Evolutionary conservation across 2,113 vertebrate genomes (phyloP).

Genomic region (Boleophthalmus pectinirostris): DNA sequence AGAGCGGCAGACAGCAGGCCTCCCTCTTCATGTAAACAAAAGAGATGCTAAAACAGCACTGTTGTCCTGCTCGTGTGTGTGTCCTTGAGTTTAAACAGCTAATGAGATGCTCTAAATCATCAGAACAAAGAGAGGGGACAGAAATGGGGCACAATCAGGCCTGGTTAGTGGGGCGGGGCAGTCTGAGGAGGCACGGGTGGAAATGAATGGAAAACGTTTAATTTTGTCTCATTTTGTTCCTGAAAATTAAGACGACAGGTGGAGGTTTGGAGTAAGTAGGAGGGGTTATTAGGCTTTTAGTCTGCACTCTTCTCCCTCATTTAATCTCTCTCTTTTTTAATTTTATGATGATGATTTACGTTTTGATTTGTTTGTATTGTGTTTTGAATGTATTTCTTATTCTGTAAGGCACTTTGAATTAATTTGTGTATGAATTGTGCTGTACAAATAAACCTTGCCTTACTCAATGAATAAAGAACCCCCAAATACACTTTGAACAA

Average conservation of each 20-base stretch:
- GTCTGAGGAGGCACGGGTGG: not conserved
- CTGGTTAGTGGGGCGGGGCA: not conserved
- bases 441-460: no score
- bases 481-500: no score
- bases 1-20: slow-evolving; percentile 22
- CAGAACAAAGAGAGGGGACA: not conserved
- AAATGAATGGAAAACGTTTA: not conserved
- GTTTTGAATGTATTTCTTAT: no score
- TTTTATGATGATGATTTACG: no score
- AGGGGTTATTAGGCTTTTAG: slow-evolving; percentile 14
- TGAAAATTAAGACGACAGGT: not conserved
- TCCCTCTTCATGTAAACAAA: slow-evolving; percentile 14
- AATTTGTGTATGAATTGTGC: no score
- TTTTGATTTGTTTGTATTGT: no score
- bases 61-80: not conserved
- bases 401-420: no score
- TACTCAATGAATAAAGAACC: no score
- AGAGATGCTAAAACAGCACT: slow-evolving; percentile 15
- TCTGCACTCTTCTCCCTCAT: no score
- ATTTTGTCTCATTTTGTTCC: not conserved
- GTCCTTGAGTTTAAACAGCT: slow-evolving; percentile 30
- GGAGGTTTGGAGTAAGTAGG: not conserved
- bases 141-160: slow-evolving; percentile 11
- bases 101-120: slow-evolving; percentile 22
- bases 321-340: no score